phyloP scores from a whole-genome alignment of 92 coral and sea anemone species.

The Heliopora coerulea region DNA sequence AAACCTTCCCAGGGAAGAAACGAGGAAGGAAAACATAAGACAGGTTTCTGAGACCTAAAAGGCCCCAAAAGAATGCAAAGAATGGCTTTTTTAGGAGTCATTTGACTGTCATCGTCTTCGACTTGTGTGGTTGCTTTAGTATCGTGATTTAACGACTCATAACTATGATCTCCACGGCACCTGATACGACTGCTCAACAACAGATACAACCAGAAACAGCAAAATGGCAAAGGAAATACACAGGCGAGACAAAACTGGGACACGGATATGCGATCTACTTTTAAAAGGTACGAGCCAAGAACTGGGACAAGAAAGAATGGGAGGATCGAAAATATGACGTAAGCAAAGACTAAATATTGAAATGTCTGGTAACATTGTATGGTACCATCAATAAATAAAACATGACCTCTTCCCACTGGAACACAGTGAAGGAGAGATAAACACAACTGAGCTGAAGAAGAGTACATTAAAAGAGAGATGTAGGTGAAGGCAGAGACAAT shows the following conservation, averaged over 20 bases:
- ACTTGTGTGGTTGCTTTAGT: neutral
- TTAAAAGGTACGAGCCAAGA: constrained; percentile 22
- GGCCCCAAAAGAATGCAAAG: constrained; percentile 18
- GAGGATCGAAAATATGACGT: constrained; percentile 10
- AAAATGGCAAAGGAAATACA: constrained; percentile 26
- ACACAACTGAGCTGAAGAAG: constrained; percentile 53
- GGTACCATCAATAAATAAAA: constrained; percentile 70
- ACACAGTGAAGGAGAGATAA: constrained; percentile 52
- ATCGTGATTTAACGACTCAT: neutral
- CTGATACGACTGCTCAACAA: neutral
- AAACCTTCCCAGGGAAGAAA: constrained; percentile 36
- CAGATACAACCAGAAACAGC: constrained; percentile 25
- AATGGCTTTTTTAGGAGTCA: constrained; percentile 13
- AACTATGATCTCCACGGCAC: too few relatives aligned
- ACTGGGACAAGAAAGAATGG: constrained; percentile 33
- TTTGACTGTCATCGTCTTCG: neutral
- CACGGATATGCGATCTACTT: neutral
- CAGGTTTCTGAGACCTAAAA: constrained; percentile 1
- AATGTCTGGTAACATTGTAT: constrained; percentile 65
- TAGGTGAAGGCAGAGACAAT: constrained; percentile 54
- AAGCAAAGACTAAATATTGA: constrained; percentile 19
- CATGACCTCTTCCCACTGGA: constrained; percentile 33
- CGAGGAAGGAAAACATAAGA: neutral
- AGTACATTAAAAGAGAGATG: constrained; percentile 58
- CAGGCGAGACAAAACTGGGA: constrained; percentile 6